phyloP scores from a whole-genome alignment of 2,113 vertebrate species.

The Silurus asotus region DNA sequence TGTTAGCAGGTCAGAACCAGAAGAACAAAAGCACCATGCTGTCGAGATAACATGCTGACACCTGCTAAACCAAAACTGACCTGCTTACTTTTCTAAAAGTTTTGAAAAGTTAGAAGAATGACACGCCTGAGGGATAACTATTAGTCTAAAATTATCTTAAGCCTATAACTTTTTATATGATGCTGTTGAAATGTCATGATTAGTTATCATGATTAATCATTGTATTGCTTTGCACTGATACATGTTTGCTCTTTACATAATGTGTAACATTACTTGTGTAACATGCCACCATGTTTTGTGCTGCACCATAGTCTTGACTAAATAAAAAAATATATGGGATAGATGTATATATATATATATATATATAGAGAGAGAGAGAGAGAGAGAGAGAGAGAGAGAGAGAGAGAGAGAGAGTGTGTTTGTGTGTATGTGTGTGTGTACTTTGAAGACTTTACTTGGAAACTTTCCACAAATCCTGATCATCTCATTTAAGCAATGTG shows the following conservation, averaged over 20 bases:
- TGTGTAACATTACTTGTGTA: too few species aligned
- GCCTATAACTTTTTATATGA: background rate
- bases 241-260: background rate
- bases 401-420: too few species aligned
- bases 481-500: background rate
- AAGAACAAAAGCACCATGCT: slow-evolving; percentile 4
- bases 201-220: background rate
- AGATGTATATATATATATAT: too few species aligned
- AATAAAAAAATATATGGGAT: background rate
- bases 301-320: background rate
- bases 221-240: background rate
- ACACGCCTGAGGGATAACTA: background rate
- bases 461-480: background rate
- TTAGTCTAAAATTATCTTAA: background rate
- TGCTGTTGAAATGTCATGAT: too few species aligned
- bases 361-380: too few species aligned
- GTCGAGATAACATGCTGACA: slow-evolving; percentile 37
- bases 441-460: background rate
- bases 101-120: background rate
- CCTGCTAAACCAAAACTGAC: slow-evolving; percentile 42
- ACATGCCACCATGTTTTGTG: background rate
- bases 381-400: too few species aligned
- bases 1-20: slow-evolving; percentile 40
- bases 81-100: slow-evolving; percentile 45
- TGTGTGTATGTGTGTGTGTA: too few species aligned